Evolutionary conservation across 1,140 invertebrate species (phyloP).

Genomic region (Hyphantria cunea): DNA sequence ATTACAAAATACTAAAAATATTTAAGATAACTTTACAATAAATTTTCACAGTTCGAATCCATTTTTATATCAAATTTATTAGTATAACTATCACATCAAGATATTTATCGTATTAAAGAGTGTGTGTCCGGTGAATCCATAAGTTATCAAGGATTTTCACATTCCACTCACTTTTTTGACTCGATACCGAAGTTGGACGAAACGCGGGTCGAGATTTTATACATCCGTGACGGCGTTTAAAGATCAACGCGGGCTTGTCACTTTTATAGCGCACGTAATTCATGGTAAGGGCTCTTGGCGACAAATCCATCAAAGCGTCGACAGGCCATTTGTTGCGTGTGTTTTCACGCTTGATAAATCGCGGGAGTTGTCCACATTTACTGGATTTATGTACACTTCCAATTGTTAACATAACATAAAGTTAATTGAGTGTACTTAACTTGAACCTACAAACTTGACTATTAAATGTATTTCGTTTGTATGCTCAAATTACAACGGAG

Average conservation of each 20-base stretch:
- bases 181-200: conserved; percentile 15
- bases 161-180: conserved; percentile 22
- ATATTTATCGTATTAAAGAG: neutral
- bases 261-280: conserved; percentile 46
- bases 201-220: conserved; percentile 22
- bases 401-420: conserved; percentile 54
- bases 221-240: conserved; percentile 25
- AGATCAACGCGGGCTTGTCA: conserved; percentile 38
- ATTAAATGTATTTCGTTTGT: neutral
- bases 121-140: conserved; percentile 6
- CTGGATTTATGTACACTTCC: conserved; percentile 61
- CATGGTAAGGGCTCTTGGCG: conserved; percentile 65
- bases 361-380: conserved; percentile 61
- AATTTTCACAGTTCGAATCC: neutral
- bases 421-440: conserved; percentile 39
- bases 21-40: neutral
- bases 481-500: conserved; percentile 13
- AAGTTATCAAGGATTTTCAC: conserved; percentile 19
- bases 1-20: neutral
- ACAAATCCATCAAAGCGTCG: conserved; percentile 75
- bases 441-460: too few species aligned
- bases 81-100: neutral
- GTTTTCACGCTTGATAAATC: conserved; percentile 75
- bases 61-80: neutral
- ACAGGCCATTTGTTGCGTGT: conserved; percentile 75